phyloP scores from a whole-genome alignment of 2,797 vertebrate genomes.

The Mallotus villosus region DNA sequence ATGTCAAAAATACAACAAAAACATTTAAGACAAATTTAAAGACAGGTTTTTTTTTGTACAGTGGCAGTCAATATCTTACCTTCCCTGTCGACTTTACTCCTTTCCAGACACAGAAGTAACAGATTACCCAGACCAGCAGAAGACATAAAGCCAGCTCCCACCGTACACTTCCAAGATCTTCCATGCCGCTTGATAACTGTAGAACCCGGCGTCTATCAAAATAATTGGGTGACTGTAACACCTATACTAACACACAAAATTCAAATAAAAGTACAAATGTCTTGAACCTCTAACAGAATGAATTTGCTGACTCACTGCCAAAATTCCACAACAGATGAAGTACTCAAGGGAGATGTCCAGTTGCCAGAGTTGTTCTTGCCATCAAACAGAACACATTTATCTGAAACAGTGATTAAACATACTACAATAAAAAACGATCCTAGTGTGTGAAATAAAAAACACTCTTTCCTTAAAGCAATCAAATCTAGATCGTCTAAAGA shows the following conservation, averaged over 20 bases:
- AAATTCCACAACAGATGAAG: slow-evolving; percentile 72
- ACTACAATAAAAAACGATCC: background rate
- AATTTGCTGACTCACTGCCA: slow-evolving; percentile 74
- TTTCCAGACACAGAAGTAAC: slow-evolving; percentile 94
- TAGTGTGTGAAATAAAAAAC: slow-evolving; percentile 6
- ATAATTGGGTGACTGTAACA: background rate
- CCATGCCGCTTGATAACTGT: slow-evolving; percentile 83
- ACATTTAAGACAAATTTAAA: no score
- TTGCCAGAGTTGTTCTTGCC: slow-evolving; percentile 48
- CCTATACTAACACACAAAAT: background rate
- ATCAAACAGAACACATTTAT: slow-evolving; percentile 57
- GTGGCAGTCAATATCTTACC: slow-evolving; percentile 58
- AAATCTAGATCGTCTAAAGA: background rate
- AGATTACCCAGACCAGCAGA: slow-evolving; percentile 84
- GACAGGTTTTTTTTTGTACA: no score
- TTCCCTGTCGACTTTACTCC: slow-evolving; percentile 90
- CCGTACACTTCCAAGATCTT: slow-evolving; percentile 77
- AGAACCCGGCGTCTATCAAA: slow-evolving; percentile 79
- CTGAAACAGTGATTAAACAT: slow-evolving; percentile 45
- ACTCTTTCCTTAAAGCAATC: slow-evolving; percentile 3
- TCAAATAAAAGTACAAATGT: background rate
- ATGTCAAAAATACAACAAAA: background rate
- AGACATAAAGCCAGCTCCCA: slow-evolving; percentile 88
- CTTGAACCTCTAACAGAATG: background rate
- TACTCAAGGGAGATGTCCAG: slow-evolving; percentile 55